phyloP scores from a whole-genome alignment of 2,888 invertebrate genomes.

The Lasioglossum morio region DNA sequence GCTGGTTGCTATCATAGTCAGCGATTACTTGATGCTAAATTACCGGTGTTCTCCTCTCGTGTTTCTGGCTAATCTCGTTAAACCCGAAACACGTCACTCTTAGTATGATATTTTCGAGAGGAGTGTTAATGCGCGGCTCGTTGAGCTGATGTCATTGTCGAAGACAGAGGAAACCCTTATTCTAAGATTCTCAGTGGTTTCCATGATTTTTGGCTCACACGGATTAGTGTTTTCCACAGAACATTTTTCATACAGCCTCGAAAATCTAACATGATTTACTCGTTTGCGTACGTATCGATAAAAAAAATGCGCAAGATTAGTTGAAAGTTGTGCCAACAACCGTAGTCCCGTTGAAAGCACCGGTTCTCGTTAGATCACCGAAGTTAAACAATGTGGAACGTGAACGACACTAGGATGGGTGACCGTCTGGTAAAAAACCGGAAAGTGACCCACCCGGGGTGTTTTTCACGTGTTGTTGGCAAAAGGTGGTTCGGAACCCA shows the following conservation, averaged over 20 bases:
- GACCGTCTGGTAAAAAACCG: too few relatives aligned
- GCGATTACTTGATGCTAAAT: constrained; percentile 44
- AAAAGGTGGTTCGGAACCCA: too few relatives aligned
- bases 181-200: neutral
- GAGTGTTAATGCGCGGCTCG: neutral
- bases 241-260: too few relatives aligned
- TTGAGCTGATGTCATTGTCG: neutral
- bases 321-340: neutral
- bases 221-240: too few relatives aligned
- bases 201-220: neutral
- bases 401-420: too few relatives aligned
- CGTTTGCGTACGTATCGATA: neutral
- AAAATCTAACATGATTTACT: too few relatives aligned
- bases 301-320: neutral
- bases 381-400: too few relatives aligned
- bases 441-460: too few relatives aligned
- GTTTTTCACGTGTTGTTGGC: too few relatives aligned
- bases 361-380: too few relatives aligned
- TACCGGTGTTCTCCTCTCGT: constrained; percentile 50
- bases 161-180: neutral
- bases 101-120: constrained; percentile 1
- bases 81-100: constrained; percentile 44
- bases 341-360: too few relatives aligned
- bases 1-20: constrained; percentile 24
- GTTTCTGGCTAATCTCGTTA: constrained; percentile 49